Evolutionary conservation across 2,888 invertebrate species (phyloP).

Genomic region (Troglohyphantes excavatus): DNA sequence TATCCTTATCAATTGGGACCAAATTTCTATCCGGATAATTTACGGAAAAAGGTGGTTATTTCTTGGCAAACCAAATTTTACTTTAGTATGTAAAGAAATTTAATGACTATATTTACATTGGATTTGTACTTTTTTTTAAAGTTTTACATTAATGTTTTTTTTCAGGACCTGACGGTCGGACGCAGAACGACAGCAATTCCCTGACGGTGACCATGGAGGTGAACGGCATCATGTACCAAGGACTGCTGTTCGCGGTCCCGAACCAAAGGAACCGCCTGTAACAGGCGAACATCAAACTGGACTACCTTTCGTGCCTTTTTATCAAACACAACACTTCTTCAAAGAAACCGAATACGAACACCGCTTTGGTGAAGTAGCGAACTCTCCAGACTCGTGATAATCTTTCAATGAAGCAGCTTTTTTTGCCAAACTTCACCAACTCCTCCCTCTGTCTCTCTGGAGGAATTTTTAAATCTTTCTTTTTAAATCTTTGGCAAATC

Average conservation of each 20-base stretch:
- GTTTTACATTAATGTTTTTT: too few relatives aligned
- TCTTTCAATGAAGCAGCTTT: slow-evolving; percentile 43
- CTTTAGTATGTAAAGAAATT: too few relatives aligned
- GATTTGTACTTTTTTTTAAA: too few relatives aligned
- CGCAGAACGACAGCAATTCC: slow-evolving; percentile 90
- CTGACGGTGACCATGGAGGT: slow-evolving; percentile 97
- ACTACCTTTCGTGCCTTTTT: slow-evolving; percentile 74
- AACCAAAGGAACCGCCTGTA: slow-evolving; percentile 78
- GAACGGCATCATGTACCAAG: slow-evolving; percentile 97
- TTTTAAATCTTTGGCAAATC: slow-evolving; percentile 7
- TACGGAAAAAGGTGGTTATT: too few relatives aligned
- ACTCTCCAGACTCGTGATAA: slow-evolving; percentile 51
- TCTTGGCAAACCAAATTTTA: too few relatives aligned
- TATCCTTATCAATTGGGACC: too few relatives aligned
- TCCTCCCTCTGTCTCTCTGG: background rate
- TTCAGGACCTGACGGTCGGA: slow-evolving; percentile 86
- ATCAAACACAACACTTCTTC: background rate
- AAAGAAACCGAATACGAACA: background rate
- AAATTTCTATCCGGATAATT: too few relatives aligned
- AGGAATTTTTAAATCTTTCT: slow-evolving; percentile 7
- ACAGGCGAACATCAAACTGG: slow-evolving; percentile 34
- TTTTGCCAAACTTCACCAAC: slow-evolving; percentile 70
- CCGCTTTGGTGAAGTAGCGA: background rate
- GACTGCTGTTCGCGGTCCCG: slow-evolving; percentile 91
- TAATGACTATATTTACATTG: too few relatives aligned